These are phyloP conservation scores for Xyrichtys novacula DNA, from an alignment of 2,797 vertebrate species.

Conservation along the genomic window DNA sequence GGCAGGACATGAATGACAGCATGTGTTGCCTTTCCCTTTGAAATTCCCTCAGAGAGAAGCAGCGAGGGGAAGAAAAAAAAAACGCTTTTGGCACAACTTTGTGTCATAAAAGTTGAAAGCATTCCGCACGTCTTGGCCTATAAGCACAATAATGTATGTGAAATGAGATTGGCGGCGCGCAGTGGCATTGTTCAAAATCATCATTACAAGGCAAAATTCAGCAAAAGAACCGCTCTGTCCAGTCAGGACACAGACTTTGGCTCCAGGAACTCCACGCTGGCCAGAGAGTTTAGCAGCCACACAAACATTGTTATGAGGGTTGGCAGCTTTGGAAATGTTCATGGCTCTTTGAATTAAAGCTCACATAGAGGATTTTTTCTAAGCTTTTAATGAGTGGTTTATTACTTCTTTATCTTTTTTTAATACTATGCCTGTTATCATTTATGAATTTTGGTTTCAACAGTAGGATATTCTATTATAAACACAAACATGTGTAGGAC, in stretches of 20 bases:
- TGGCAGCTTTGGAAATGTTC: not conserved
- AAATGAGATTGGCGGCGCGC: slow-evolving; percentile 49
- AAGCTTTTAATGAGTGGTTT: too few species aligned
- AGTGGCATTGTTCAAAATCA: slow-evolving; percentile 67
- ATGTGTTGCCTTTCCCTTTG: slow-evolving; percentile 76
- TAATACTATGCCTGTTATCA: too few species aligned
- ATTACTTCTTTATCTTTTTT: too few species aligned
- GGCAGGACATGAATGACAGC: slow-evolving; percentile 73
- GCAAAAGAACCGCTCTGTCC: slow-evolving; percentile 25
- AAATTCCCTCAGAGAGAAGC: slow-evolving; percentile 60
- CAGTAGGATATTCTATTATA: too few species aligned
- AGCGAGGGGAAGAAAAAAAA: slow-evolving; percentile 48
- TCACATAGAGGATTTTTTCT: too few species aligned
- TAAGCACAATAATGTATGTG: slow-evolving; percentile 68
- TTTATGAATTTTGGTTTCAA: too few species aligned
- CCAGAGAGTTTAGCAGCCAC: not conserved
- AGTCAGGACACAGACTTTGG: slow-evolving; percentile 5
- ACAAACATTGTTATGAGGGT: not conserved
- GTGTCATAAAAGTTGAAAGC: slow-evolving; percentile 81
- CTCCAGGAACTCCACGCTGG: not conserved
- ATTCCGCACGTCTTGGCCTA: slow-evolving; percentile 71
- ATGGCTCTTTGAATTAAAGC: not conserved
- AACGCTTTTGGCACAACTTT: slow-evolving; percentile 74
- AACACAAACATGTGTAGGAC: too few species aligned
- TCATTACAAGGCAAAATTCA: slow-evolving; percentile 46